Evolutionary conservation across 2,797 vertebrate genomes (phyloP), one percentile per base, ranked within the genome.

Genomic region (Petrocephalus schoutedeni): DNA sequence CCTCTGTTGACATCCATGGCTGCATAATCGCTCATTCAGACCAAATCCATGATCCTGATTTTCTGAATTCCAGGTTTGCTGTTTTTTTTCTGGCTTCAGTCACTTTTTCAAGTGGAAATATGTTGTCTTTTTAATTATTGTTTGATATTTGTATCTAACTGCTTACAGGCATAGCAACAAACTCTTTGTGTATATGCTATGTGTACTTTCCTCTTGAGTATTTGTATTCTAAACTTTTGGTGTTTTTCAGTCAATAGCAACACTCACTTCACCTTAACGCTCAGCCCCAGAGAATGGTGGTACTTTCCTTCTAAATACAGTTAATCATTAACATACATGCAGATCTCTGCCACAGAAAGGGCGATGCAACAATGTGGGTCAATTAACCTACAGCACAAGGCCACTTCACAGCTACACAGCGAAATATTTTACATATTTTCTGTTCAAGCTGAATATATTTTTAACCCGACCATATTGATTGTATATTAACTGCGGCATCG

Each of bases 1-100:
- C 89, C 91, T 92, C 89, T 89, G 91, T 88, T 91, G 91, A 82
- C 90, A 90, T 92, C 91, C 93, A 93, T 94, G 94, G 93, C 94
- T 94, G 92, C 92, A 89, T 92, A 89, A 90, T 93, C 85, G 32
- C 57, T 86, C 54, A 86, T 54, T 56, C 74, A 19, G 85, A 36
- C 28, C 56, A 36, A 59, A 41, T 59, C 32, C 54, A 86, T n/a
- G 28, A 58, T 86, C 32, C n/a, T 57, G 74, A 80, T 80, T 80
- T 74, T 45, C 74, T 49, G 41, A 80, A 80, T 80, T 80, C 41
- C 36, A 45, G 41, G 74, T 45, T 80, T 74, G 67, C 74, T 7
- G 8, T 49, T 56, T 56, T 56, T 49, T 49, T n/a, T 45, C 8
- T 80, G 74, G 74, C 19, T 80, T 80, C 74, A 80, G 74, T 80